These are phyloP conservation scores for Lasioglossum pauxillum DNA, from an alignment of 2,888 invertebrate species.

Conservation along the genomic window DNA sequence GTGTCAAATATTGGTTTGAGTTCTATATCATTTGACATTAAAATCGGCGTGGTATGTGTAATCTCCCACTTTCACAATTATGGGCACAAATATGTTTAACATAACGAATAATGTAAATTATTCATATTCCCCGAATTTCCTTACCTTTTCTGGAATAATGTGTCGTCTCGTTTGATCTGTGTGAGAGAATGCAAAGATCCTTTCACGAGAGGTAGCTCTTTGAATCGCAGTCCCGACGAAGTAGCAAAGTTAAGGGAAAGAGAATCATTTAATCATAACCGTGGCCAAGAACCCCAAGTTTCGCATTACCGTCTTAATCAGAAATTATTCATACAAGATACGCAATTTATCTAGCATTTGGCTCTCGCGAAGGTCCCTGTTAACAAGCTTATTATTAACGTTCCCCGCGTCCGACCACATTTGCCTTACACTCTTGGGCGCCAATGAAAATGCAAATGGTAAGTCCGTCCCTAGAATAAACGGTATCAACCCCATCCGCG, in stretches of 20 bases:
- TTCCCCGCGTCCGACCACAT: background rate
- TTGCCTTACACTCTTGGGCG: background rate
- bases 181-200: background rate
- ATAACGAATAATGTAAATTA: background rate
- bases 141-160: background rate
- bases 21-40: too few species aligned
- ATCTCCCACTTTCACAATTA: too few species aligned
- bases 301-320: background rate
- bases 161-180: background rate
- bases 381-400: constrained; percentile 9
- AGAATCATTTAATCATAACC: background rate
- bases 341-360: background rate
- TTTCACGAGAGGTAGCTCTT: background rate
- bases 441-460: background rate
- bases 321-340: background rate
- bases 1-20: too few species aligned
- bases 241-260: background rate
- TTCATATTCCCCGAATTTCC: background rate
- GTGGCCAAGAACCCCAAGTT: background rate
- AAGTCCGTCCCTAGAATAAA: background rate
- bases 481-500: background rate
- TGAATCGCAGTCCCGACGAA: background rate
- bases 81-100: too few species aligned
- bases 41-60: too few species aligned
- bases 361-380: background rate